These are phyloP conservation scores for Cetoscarus ocellatus DNA, from an alignment of 2,797 vertebrate species.

Conservation along the genomic window DNA sequence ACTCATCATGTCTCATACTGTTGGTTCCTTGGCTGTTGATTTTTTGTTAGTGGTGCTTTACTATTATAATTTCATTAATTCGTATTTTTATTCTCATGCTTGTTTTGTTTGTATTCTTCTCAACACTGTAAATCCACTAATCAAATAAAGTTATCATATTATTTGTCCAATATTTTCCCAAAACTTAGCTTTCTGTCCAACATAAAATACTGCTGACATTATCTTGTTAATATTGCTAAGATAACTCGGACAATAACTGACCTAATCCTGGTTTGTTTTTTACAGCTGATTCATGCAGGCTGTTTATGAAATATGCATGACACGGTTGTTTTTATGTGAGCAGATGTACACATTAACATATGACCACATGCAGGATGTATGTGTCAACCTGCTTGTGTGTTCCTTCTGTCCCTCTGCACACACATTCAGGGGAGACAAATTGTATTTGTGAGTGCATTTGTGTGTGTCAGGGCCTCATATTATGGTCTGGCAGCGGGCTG, in stretches of 20 bases:
- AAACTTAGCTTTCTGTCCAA: too few species aligned
- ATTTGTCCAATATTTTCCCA: too few species aligned
- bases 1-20: too few species aligned
- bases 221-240: conserved; percentile 3
- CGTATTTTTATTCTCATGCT: too few species aligned
- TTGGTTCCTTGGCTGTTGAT: too few species aligned
- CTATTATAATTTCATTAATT: too few species aligned
- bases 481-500: conserved; percentile 46
- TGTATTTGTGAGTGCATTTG: background rate
- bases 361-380: conserved; percentile 1
- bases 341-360: conserved; percentile 22
- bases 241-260: conserved; percentile 16
- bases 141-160: too few species aligned
- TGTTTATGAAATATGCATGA: conserved; percentile 44
- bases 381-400: conserved; percentile 9
- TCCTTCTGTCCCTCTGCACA: conserved; percentile 5
- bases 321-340: conserved; percentile 32
- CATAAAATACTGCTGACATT: background rate
- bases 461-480: conserved; percentile 37
- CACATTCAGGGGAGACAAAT: background rate
- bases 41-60: too few species aligned
- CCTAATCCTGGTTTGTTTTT: conserved; percentile 32
- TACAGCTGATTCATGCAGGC: conserved; percentile 40
- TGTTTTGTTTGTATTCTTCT: too few species aligned
- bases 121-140: too few species aligned